phyloP scores from a whole-genome alignment of 2,888 invertebrate genomes.

The Eudiplozoon nipponicum region DNA sequence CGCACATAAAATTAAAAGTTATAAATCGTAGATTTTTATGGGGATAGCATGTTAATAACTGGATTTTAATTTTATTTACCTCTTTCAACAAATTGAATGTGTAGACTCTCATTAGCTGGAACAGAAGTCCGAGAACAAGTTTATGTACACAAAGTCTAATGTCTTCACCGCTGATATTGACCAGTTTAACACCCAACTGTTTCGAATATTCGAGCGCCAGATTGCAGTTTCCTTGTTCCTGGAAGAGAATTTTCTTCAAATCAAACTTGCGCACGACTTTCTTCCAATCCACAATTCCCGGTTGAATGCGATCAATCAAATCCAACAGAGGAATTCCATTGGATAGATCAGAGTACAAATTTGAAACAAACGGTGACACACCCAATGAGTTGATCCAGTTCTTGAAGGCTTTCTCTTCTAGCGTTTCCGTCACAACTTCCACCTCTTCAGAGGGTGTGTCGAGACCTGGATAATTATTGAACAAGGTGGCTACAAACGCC shows the following conservation, averaged over 20 bases:
- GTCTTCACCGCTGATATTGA: conserved; percentile 34
- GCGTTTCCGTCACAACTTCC: conserved; percentile 55
- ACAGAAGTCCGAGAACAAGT: conserved; percentile 46
- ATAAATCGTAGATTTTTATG: too few species aligned
- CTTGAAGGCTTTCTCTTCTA: conserved; percentile 84
- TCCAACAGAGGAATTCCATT: conserved; percentile 82
- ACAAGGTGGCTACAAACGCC: conserved; percentile 90
- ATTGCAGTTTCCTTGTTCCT: conserved; percentile 55
- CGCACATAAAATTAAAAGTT: too few species aligned
- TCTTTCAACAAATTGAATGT: conserved; percentile 65
- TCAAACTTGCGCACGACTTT: conserved; percentile 41
- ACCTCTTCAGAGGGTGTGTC: conserved; percentile 37
- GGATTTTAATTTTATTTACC: too few species aligned
- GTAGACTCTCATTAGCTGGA: conserved; percentile 96
- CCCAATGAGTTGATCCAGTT: conserved; percentile 99
- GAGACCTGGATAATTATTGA: conserved; percentile 69
- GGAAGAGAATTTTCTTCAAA: conserved; percentile 33
- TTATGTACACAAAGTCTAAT: conserved; percentile 42
- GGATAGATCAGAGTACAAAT: conserved; percentile 76
- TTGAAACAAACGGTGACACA: conserved; percentile 71
- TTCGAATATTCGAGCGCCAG: conserved; percentile 79
- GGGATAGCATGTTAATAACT: too few species aligned
- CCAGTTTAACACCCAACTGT: conserved; percentile 32
- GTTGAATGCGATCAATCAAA: conserved; percentile 79
- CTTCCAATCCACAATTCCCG: conserved; percentile 77